Evolutionary conservation across 2,888 invertebrate species (phyloP), one percentile per base, ranked within the genome.

Genomic region (Drosophila planitibia): DNA sequence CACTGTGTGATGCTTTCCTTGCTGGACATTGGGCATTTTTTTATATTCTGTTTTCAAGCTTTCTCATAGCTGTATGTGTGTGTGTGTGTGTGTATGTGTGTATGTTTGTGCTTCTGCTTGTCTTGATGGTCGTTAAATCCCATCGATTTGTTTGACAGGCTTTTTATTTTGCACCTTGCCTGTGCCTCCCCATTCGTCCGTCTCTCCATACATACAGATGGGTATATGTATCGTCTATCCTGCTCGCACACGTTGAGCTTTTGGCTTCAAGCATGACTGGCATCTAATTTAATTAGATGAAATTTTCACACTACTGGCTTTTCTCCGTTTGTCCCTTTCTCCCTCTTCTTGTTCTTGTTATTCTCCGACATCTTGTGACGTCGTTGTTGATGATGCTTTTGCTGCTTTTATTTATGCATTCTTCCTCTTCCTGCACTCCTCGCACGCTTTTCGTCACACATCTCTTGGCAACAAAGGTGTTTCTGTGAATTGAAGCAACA

Each of bases 91-190:
- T 25, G 28, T 58, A 1, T 25, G 25, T 25, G 14, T 47, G 28
- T 58, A 7, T 47, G 39, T n/a, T 53, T 41, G 57, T 32, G 57
- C 57, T 39, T 39, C 59, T 62, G 58, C 47, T 66, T 30, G 32
- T 55, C 74, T 59, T 52, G 47, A 39, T 63, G 37, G 35, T 62
- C 68, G 79, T 67, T 74, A 78, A 79, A 79, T 82, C 68, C 47
- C 72, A 85, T 85, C 90, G 85, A 90, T 85, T 90, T 85, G 90
- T 90, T 85, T 85, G 85, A 90, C 80, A 79, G 79, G 70, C 79
- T 79, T 79, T 80, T 79, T 59, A 79, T 68, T 79, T 63, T 66
- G 62, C 63, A 79, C 67, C 79, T 78, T 82, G 57, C 4, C 47
- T 22, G 14, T 47, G 44, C 53, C 51, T 54, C 25, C 37, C 14